phyloP scores from a whole-genome alignment of 2,888 invertebrate genomes.

The Nomada ferruginata region DNA sequence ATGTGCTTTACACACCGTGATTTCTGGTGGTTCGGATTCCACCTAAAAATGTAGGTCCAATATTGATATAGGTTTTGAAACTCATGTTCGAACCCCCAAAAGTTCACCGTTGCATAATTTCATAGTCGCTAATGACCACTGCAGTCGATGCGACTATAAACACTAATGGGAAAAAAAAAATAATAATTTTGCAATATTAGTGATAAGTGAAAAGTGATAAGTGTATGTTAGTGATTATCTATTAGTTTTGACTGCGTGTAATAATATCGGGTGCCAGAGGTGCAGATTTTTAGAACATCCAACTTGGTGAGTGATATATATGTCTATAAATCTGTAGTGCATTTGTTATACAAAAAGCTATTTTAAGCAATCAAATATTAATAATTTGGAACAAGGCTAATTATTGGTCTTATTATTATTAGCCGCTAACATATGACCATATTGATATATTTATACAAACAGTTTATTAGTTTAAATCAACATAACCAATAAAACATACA shows the following conservation, averaged over 20 bases:
- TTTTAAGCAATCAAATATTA: not conserved
- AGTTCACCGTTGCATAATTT: too few relatives aligned
- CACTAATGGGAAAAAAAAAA: too few relatives aligned
- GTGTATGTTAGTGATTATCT: not conserved
- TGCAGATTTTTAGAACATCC: not conserved
- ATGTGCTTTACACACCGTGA: too few relatives aligned
- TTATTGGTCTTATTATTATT: too few relatives aligned
- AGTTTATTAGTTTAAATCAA: constrained; percentile 6
- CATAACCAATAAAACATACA: not conserved
- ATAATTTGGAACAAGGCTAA: not conserved
- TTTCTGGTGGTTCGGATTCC: too few relatives aligned
- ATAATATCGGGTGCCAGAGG: not conserved
- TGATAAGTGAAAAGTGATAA: not conserved
- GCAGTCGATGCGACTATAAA: too few relatives aligned
- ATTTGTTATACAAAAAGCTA: not conserved
- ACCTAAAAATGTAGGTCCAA: too few relatives aligned
- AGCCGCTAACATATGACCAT: not conserved
- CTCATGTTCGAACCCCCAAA: too few relatives aligned
- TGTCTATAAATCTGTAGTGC: not conserved
- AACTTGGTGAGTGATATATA: constrained; percentile 8
- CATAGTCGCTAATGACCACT: too few relatives aligned
- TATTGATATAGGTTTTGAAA: too few relatives aligned
- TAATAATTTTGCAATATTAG: not conserved
- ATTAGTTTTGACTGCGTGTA: not conserved
- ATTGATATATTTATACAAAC: not conserved